Evolutionary conservation across 2,113 vertebrate species (phyloP).

Genomic region (Chloroceryle aenea): DNA sequence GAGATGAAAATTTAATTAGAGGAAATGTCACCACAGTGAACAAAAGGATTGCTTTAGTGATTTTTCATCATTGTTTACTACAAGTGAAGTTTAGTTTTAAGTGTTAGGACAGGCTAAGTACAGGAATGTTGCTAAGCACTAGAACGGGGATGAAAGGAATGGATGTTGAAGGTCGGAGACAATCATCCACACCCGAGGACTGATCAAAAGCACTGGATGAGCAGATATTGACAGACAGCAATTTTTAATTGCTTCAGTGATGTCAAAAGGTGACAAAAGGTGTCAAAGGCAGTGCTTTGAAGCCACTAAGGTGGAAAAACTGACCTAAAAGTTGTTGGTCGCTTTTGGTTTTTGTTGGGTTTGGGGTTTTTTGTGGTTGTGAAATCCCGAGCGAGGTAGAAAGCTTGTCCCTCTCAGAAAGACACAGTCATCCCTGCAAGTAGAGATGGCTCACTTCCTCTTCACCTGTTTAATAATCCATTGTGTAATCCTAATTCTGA

Average conservation of each 20-base stretch:
- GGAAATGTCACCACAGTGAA: conserved; percentile 72
- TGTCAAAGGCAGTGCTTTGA: neutral
- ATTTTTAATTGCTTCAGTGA: conserved; percentile 53
- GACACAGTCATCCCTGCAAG: neutral
- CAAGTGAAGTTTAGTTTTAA: conserved; percentile 17
- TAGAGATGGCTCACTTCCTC: neutral
- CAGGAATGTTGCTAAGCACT: conserved; percentile 17
- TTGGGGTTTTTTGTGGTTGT: neutral
- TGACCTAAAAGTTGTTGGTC: neutral
- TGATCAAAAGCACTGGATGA: conserved; percentile 43
- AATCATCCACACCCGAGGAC: neutral
- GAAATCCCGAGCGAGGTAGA: neutral
- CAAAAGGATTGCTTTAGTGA: conserved; percentile 56
- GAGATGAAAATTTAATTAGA: conserved; percentile 77
- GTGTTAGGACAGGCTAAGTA: conserved; percentile 51
- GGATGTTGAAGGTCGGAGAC: conserved; percentile 39
- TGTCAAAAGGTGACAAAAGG: neutral
- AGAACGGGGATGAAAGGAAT: conserved; percentile 7
- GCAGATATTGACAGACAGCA: neutral
- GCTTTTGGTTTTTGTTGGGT: neutral
- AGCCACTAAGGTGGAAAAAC: neutral
- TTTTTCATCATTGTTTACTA: conserved; percentile 49
- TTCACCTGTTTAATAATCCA: neutral
- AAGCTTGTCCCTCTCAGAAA: neutral
- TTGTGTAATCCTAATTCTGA: neutral